phyloP scores from a whole-genome alignment of 2,888 invertebrate genomes.

The Spilarctia lutea region DNA sequence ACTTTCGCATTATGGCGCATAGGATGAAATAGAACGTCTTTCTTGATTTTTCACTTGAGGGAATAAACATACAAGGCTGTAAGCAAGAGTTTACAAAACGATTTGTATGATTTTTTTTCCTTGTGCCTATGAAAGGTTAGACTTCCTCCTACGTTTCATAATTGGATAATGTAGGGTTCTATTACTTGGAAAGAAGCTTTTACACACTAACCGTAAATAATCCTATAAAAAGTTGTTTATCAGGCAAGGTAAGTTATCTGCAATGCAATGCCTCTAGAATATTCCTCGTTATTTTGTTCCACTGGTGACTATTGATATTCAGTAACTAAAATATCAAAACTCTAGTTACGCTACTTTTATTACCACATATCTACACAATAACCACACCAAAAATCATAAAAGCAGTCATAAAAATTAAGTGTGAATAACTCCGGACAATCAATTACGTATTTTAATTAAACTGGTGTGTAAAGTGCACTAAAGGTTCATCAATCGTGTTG shows the following conservation, averaged over 20 bases:
- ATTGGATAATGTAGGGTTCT: too few relatives aligned
- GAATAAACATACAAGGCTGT: too few relatives aligned
- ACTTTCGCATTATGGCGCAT: too few relatives aligned
- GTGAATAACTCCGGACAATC: slow-evolving; percentile 9
- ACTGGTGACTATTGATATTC: not conserved
- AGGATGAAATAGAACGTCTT: too few relatives aligned
- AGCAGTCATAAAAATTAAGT: slow-evolving; percentile 8
- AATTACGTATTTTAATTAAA: slow-evolving; percentile 21
- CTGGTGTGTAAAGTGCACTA: slow-evolving; percentile 30
- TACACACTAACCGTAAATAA: not conserved
- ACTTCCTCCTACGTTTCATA: too few relatives aligned
- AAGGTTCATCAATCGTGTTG: slow-evolving; percentile 53
- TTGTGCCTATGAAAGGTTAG: too few relatives aligned
- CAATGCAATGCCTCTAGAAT: not conserved
- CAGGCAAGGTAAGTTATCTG: too few relatives aligned
- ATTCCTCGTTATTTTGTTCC: not conserved
- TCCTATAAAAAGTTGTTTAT: not conserved
- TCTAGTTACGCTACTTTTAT: not conserved
- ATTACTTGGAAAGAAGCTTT: not conserved
- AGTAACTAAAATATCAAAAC: not conserved
- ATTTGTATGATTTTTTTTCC: too few relatives aligned
- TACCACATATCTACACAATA: not conserved
- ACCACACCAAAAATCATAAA: slow-evolving; percentile 9
- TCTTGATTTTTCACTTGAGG: not conserved
- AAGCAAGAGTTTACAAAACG: too few relatives aligned